Evolutionary conservation across 2,113 vertebrate species (phyloP).

Genomic region (Pogona vitticeps): DNA sequence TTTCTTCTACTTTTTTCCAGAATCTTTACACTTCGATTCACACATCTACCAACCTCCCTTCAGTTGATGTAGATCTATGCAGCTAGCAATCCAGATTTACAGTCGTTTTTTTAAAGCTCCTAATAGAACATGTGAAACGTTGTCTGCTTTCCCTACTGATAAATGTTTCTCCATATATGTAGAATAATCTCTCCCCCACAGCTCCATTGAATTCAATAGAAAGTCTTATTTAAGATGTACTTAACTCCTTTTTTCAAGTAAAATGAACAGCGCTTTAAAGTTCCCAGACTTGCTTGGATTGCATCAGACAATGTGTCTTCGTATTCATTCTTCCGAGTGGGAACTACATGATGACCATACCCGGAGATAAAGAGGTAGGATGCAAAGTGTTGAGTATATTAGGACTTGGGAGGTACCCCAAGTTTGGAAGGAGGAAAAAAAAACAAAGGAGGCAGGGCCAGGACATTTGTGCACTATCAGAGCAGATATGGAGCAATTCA

Average conservation of each 20-base stretch:
- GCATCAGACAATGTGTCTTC: background rate
- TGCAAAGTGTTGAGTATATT: too few relatives aligned
- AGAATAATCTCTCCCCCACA: too few relatives aligned
- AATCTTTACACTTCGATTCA: background rate
- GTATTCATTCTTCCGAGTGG: background rate
- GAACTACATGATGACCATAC: background rate
- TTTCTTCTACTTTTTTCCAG: background rate
- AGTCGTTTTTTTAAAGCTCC: background rate
- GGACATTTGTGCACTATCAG: too few relatives aligned
- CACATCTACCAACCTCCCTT: background rate
- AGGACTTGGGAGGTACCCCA: too few relatives aligned
- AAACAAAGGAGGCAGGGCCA: too few relatives aligned
- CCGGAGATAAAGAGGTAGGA: background rate
- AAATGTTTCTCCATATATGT: background rate
- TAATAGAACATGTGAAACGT: background rate
- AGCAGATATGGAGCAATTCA: too few relatives aligned
- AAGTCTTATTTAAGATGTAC: background rate
- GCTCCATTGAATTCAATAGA: background rate
- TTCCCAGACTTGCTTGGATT: background rate
- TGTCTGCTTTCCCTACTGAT: background rate
- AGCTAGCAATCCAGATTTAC: conserved; percentile 17
- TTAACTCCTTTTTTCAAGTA: background rate
- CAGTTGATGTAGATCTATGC: background rate
- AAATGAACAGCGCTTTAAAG: background rate
- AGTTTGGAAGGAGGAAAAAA: too few relatives aligned